Percentiles rank a stretch among this genome's conserved stretches.
Evolutionary conservation across 2,888 invertebrate genomes (phyloP).

Genomic region (Ormyrus labotus): DNA sequence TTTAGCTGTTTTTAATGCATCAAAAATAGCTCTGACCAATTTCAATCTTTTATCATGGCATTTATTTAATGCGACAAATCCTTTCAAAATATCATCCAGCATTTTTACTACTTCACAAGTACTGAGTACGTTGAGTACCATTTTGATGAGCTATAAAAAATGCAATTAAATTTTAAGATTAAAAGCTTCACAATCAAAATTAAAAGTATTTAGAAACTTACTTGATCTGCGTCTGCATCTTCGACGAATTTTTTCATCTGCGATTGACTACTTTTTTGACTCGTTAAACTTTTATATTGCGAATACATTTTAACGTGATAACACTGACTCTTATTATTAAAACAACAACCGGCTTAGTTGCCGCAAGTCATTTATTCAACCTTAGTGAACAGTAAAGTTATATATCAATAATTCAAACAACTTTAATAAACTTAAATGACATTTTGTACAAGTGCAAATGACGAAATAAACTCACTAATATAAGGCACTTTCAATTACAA

Average conservation of each 20-base stretch:
- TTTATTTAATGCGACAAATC: conserved; percentile 63
- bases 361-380: no score
- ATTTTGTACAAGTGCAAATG: no score
- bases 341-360: no score
- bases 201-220: conserved; percentile 29
- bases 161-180: neutral
- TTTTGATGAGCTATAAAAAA: conserved; percentile 65
- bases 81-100: conserved; percentile 67
- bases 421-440: no score
- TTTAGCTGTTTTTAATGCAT: conserved; percentile 72
- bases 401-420: no score
- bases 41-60: conserved; percentile 68
- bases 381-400: no score
- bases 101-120: conserved; percentile 66
- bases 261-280: conserved; percentile 30
- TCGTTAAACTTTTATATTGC: conserved; percentile 38
- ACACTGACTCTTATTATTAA: no score
- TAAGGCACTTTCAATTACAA: no score
- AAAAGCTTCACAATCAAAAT: neutral
- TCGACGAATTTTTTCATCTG: conserved; percentile 53
- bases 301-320: conserved; percentile 43
- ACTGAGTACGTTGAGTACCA: conserved; percentile 65
- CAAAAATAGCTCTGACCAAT: conserved; percentile 71
- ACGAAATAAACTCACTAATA: no score
- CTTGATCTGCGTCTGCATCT: conserved; percentile 58